Conservation (phyloP, 2,888 invertebrate genomes). For the Eristalis pertinax region DNA sequence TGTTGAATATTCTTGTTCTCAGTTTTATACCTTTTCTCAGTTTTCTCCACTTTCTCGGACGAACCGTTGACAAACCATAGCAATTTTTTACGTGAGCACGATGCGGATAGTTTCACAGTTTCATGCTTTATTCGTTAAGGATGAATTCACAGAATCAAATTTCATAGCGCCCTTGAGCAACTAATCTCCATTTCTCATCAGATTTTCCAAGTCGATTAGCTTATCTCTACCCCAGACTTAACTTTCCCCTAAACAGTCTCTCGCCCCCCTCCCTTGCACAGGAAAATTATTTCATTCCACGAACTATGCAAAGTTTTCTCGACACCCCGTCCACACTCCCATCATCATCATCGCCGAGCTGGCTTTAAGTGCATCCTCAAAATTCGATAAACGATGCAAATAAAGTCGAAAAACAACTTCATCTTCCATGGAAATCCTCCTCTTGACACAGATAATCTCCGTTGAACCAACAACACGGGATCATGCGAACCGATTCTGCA, state of each 20-base stretch:
- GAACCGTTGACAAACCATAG: no score
- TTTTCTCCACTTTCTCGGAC: no score
- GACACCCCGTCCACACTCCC: background rate
- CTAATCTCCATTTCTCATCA: background rate
- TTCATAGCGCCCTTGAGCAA: background rate
- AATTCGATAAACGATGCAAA: background rate
- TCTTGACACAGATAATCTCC: background rate
- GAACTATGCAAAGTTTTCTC: background rate
- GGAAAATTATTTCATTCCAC: background rate
- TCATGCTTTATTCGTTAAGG: no score
- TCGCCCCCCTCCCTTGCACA: background rate
- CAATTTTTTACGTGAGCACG: no score
- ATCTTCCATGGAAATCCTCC: background rate
- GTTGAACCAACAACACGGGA: background rate
- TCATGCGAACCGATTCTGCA: background rate
- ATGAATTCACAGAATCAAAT: background rate
- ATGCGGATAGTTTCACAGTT: no score
- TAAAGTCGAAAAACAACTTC: background rate
- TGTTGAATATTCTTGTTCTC: no score
- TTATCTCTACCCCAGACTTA: background rate
- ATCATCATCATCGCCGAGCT: background rate
- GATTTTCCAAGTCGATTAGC: background rate
- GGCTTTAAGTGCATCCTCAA: background rate
- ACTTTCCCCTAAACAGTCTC: background rate
- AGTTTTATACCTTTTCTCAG: no score